Base-by-base conservation (phyloP, 2,113 vertebrate species). In the Electrona antarctica region DNA sequence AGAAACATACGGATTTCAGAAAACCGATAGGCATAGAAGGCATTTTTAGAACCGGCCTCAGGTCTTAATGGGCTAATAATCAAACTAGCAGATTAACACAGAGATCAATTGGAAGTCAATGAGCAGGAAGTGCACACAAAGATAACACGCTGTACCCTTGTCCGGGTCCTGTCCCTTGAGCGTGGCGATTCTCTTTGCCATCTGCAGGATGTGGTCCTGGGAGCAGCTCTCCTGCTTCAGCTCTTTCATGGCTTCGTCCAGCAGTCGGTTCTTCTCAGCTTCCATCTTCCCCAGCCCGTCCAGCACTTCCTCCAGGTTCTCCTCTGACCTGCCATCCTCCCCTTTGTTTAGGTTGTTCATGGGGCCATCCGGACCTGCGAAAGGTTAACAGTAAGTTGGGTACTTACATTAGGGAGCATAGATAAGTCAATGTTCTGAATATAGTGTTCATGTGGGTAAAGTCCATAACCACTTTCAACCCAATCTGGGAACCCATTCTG, bases 81-180 rank as follows among this genome's bases (percentile, higher is more conserved):
- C 21, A 21, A 2, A 21, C 21, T 21, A 21, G 21, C 21, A 21
- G 21, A 21, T 1, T 21, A 21, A 21, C 21, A 21, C 21, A 21
- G 21, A 21, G 21, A 21, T 2, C 21, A 21, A 21, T 21, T 21
- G 21, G 21, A 21, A 21, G 21, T 21, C 21, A 21, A 21, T 1
- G 21, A 21, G 21, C 21, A 21, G 21, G 21, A 21, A 21, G 21
- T 21, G 21, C n/a, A n/a, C n/a, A n/a, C n/a, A n/a, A n/a, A n/a
- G n/a, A n/a, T n/a, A n/a, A n/a, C n/a, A n/a, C n/a, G n/a, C 21
- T 33, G 76, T 78, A 99, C 97, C 96, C 92, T 88, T 94, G 51
- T 95, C 90, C 0, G 97, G 97, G 87, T 99, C 95, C 73, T 92
- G 92, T 47, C 96, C 98, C 85, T 87, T 95, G 52, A 99, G 90